phyloP scores from a whole-genome alignment of 2,113 vertebrate genomes.

The Brachyhypopomus gauderio region DNA sequence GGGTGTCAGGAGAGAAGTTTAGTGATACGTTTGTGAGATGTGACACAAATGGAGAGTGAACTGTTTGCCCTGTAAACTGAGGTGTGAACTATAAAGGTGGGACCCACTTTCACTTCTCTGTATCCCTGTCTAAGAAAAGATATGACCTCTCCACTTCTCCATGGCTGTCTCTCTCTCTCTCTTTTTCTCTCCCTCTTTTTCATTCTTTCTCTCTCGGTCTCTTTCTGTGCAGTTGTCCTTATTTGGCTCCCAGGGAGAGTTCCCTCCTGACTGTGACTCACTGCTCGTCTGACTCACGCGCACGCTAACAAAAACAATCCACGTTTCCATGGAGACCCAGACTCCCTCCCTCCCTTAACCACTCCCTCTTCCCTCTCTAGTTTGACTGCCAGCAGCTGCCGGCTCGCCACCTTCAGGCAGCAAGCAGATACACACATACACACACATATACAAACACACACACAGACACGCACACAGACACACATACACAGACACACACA shows the following conservation, averaged over 20 bases:
- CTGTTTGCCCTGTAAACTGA: constrained; percentile 47
- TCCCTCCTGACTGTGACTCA: constrained; percentile 83
- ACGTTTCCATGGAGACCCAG: constrained; percentile 69
- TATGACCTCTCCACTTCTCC: neutral
- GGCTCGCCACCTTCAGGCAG: neutral
- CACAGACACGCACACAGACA: neutral
- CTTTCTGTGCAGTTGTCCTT: constrained; percentile 72
- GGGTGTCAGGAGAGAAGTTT: neutral
- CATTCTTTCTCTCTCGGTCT: constrained; percentile 39
- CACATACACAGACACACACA: neutral
- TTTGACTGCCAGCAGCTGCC: constrained; percentile 5
- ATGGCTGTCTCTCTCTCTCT: constrained; percentile 34
- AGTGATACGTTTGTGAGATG: neutral
- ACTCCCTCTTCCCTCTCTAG: neutral
- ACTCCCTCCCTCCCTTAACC: constrained; percentile 23
- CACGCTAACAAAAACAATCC: constrained; percentile 76
- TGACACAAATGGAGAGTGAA: constrained; percentile 23
- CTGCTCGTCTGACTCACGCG: constrained; percentile 75
- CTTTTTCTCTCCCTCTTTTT: constrained; percentile 47
- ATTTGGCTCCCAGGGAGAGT: constrained; percentile 76
- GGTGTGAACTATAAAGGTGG: constrained; percentile 48
- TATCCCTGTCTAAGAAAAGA: constrained; percentile 9
- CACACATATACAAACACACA: neutral
- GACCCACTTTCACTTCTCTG: neutral
- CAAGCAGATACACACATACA: neutral